Evolutionary conservation across 2,888 invertebrate species (phyloP), one percentile per base, ranked within the genome.

Genomic region (Slavum lentiscoides): DNA sequence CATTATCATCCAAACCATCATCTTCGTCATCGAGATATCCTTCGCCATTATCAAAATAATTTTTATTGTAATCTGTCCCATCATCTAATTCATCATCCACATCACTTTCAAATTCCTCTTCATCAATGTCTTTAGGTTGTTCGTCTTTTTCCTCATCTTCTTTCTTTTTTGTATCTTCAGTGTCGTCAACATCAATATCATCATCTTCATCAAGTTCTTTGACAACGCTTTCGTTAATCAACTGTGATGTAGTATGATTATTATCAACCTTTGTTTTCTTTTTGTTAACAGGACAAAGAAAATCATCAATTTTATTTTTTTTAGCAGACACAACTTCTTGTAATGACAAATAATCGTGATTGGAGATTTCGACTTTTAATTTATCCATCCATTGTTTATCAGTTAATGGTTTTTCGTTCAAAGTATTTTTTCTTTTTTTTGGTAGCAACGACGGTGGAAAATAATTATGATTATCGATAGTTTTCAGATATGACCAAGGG

Each of bases 1-100:
- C 80, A 80, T 80, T 80, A 66, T 94, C 94, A 86, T 94, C 94
- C 83, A 93, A 87, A 86, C 93, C 93, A 84, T 95, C 94, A 85
- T 94, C 94, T 84, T 95, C 94, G 82, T 94, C 94, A 85, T 94
- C 94, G 86, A 85, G 74, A 77, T 93, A 94, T 53, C 90, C 91
- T 87, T 95, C 95, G 1, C 94, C 95, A 86, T 94, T 94, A 86
- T 95, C 94, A 86, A 95, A 95, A 86, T 94, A 94, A 85, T 92
- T 94, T 84, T 94, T 93, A 0, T 92, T 93, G 85, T 95, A 95
- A 86, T 95, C 94, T 37, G 94, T 95, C 30, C 94, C 95, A 85
- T 94, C 94, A 85, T 95, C 95, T 90, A 94, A 91, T 87, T 95
- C 94, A 85, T 94, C 92, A 84, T 94, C 94, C 13, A 88, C 86